Base-by-base conservation (phyloP, 2,888 invertebrate species). In the Eupithecia vulgata region DNA sequence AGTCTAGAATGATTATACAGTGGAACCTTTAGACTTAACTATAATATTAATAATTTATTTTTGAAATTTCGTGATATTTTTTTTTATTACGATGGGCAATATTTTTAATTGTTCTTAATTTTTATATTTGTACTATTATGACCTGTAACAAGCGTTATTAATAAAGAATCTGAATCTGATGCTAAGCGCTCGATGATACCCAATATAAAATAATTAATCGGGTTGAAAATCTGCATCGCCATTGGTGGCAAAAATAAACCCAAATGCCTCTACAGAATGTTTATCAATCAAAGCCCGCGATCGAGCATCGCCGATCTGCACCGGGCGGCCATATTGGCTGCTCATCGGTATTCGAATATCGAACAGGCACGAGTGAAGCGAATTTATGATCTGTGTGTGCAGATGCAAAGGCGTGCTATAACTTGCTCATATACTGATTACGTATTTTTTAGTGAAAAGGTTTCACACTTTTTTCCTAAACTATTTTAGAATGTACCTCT, bases 361-460 rank as follows among this genome's bases (percentile, higher is more conserved):
- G 87, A 87, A 85, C 85, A 83, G 82, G 84, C 83, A 84, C 86
- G 85, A 85, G 81, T 84, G 85, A 83, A 84, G 86, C 79, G 79
- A 87, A 90, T 90, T 89, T 90, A 90, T 89, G 89, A 87, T 85
- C 83, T 83, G 84, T 81, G 85, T 84, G 86, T 87, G 87, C 88
- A 86, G 85, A 87, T 88, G 87, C 86, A 84, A 77, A 81, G 80
- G 77, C 67, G 68, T 69, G 78, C 81, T 71, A 84, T 88, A 86
- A 87, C 84, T 88, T 85, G 85, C 81, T 81, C 72, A 81, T 75
- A 85, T 85, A 87, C 83, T 84, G 85, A 87, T 85, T 82, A 83
- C 81, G n/a, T 37, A 30, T 3, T 3, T 30, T 30, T 3, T 4
- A 30, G 30, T 30, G 30, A 30, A 30, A 30, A 3, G 30, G 30